Conservation (phyloP, 1,140 invertebrate genomes). For the Polypedilum pembai region DNA sequence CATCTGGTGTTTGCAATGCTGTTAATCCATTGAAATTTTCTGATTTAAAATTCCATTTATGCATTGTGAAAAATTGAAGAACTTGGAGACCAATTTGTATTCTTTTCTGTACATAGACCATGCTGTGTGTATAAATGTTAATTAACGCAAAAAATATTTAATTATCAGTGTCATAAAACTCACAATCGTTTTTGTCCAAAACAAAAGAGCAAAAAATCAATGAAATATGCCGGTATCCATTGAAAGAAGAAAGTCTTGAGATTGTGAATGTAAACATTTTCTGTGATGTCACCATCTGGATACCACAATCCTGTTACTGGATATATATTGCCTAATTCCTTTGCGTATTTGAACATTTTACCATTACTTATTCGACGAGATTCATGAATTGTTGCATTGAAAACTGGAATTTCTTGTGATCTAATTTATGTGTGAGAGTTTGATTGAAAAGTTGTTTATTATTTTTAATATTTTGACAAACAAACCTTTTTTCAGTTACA, state of each 20-base stretch:
- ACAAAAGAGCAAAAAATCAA: slow-evolving; percentile 73
- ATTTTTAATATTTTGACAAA: neutral
- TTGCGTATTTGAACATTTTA: slow-evolving; percentile 65
- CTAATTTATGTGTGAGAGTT: slow-evolving; percentile 43
- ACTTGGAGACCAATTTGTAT: slow-evolving; percentile 65
- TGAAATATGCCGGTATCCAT: slow-evolving; percentile 75
- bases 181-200: slow-evolving; percentile 77
- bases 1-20: slow-evolving; percentile 52
- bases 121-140: slow-evolving; percentile 48
- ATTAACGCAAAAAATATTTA: slow-evolving; percentile 33
- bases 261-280: slow-evolving; percentile 61
- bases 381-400: slow-evolving; percentile 63
- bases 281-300: slow-evolving; percentile 69
- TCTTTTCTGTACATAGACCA: slow-evolving; percentile 66
- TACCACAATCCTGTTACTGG: slow-evolving; percentile 80
- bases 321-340: slow-evolving; percentile 56
- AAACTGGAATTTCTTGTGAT: slow-evolving; percentile 57
- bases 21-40: slow-evolving; percentile 57
- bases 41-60: slow-evolving; percentile 81
- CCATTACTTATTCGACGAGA: slow-evolving; percentile 67
- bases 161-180: slow-evolving; percentile 37
- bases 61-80: slow-evolving; percentile 85
- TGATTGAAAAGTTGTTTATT: neutral
- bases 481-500: slow-evolving; percentile 45
- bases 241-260: slow-evolving; percentile 76